Percentiles rank a stretch among this genome's conserved stretches.
Conservation (phyloP, 2,797 vertebrate genomes). For the Pogoniulus pusillus region DNA sequence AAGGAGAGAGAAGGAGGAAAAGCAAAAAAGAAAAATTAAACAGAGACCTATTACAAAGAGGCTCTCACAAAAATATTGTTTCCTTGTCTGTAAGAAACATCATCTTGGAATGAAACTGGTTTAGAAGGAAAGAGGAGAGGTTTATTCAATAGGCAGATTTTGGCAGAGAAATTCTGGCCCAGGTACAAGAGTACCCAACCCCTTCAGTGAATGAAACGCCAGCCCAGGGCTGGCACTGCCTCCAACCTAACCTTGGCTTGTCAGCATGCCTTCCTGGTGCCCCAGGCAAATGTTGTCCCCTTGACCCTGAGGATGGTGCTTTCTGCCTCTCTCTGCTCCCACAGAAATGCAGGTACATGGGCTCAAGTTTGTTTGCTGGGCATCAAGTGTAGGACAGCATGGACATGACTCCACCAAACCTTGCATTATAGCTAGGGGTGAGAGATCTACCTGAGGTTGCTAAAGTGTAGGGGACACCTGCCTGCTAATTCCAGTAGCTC, state of each 20-base stretch:
- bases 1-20: background rate
- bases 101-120: background rate
- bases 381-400: background rate
- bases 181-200: background rate
- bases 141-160: background rate
- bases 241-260: rapidly evolving
- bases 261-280: background rate
- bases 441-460: background rate
- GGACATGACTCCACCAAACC: background rate
- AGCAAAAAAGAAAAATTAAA: background rate
- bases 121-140: background rate
- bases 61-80: background rate
- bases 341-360: background rate
- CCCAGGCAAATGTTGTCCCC: background rate
- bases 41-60: background rate
- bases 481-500: rapidly evolving
- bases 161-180: background rate
- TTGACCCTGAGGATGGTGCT: rapidly evolving
- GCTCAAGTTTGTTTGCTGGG: background rate
- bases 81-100: background rate
- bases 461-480: background rate
- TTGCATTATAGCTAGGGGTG: rapidly evolving
- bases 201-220: rapidly evolving
- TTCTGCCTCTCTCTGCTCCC: background rate
- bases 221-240: background rate